Evolutionary conservation across 2,888 invertebrate genomes (phyloP).

Genomic region (Tortricodes alternella): DNA sequence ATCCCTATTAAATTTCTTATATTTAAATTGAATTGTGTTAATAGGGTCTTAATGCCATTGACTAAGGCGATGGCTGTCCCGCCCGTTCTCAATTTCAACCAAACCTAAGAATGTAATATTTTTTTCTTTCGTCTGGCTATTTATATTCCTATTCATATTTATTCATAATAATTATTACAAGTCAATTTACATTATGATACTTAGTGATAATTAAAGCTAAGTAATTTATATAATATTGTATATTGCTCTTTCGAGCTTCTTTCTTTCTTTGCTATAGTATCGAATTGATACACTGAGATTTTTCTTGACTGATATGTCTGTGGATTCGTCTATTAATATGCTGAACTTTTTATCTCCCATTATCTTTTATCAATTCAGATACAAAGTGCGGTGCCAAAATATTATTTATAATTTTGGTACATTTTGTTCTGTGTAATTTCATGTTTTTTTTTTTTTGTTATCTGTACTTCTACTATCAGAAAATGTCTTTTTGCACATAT

Average conservation of each 20-base stretch:
- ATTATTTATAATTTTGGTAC: constrained; percentile 30
- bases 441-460: constrained; percentile 16
- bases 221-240: no score
- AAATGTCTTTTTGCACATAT: constrained; percentile 14
- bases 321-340: neutral
- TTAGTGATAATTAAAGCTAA: no score
- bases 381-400: constrained; percentile 32
- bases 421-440: constrained; percentile 33
- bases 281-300: neutral
- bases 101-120: neutral
- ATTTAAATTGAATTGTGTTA: neutral
- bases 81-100: neutral
- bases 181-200: no score
- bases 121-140: neutral
- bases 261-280: no score
- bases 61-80: neutral
- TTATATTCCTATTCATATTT: no score
- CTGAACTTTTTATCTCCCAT: constrained; percentile 20
- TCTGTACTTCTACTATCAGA: constrained; percentile 10
- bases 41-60: neutral
- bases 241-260: no score
- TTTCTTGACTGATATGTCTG: neutral
- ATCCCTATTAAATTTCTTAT: constrained; percentile 25
- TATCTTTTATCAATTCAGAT: constrained; percentile 20
- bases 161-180: no score